Conservation (phyloP, 2,797 vertebrate species). For the Amblyraja radiata region DNA sequence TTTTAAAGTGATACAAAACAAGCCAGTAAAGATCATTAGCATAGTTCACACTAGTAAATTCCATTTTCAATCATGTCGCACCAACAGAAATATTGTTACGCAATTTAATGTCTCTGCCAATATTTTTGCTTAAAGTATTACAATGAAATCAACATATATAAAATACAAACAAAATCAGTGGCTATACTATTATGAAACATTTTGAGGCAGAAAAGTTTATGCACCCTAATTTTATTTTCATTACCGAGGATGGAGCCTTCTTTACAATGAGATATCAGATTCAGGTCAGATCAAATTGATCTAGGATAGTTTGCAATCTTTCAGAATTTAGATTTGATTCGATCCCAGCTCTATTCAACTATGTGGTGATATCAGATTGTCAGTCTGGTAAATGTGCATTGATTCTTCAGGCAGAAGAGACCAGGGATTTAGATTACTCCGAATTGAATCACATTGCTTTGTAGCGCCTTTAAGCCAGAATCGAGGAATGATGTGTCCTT, state of each 20-base stretch:
- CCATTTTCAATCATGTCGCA: too few relatives aligned
- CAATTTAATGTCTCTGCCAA: too few relatives aligned
- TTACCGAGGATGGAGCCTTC: not conserved
- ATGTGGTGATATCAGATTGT: not conserved
- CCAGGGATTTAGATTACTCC: constrained; percentile 3
- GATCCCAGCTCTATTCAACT: not conserved
- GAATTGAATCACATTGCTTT: constrained; percentile 10
- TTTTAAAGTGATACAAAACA: too few relatives aligned
- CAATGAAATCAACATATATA: not conserved
- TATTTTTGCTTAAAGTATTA: not conserved
- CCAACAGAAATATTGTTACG: too few relatives aligned
- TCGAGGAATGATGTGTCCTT: not conserved
- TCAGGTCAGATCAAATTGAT: constrained; percentile 12
- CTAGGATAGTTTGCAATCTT: not conserved
- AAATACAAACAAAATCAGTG: not conserved
- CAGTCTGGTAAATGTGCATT: not conserved
- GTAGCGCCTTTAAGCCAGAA: not conserved
- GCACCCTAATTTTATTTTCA: not conserved
- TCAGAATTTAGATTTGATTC: constrained; percentile 13
- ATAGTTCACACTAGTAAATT: too few relatives aligned
- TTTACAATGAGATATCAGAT: not conserved
- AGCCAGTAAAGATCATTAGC: too few relatives aligned
- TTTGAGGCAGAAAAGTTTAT: too few relatives aligned
- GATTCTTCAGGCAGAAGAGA: constrained; percentile 1
- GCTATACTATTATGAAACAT: not conserved